These are phyloP conservation scores for Doryteuthis pealeii DNA, from an alignment of 1,140 invertebrate genomes.

Conservation along the genomic window DNA sequence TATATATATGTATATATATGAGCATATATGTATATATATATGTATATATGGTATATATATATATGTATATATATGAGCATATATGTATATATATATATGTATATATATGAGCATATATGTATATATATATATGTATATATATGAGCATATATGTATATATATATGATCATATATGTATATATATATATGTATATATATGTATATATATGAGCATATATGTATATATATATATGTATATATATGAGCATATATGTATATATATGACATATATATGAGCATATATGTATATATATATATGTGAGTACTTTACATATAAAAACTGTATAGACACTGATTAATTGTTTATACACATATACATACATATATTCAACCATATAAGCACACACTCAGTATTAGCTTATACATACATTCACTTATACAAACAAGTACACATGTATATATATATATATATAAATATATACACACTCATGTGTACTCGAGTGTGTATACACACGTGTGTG, in stretches of 20 bases:
- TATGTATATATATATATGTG: not conserved
- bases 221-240: constrained; percentile 3
- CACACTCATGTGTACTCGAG: not conserved
- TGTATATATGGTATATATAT: too few species aligned
- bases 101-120: not conserved
- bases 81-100: too few species aligned
- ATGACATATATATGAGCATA: not conserved
- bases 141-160: not conserved
- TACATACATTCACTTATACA: not conserved
- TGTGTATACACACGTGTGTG: not conserved
- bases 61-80: too few species aligned
- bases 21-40: too few species aligned
- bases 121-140: not conserved
- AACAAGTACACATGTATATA: not conserved
- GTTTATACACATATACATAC: not conserved
- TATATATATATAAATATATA: not conserved
- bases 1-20: too few species aligned
- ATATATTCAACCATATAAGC: not conserved
- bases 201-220: not conserved
- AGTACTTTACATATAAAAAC: too few species aligned
- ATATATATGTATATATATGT: not conserved
- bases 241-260: not conserved
- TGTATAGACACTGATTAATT: too few species aligned
- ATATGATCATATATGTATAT: not conserved
- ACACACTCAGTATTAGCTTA: not conserved